A percentile compares a stretch with the other conserved stretches of the same genome.
phyloP scores from a whole-genome alignment of 2,113 vertebrate genomes.

The Sylvicapra grimmia region DNA sequence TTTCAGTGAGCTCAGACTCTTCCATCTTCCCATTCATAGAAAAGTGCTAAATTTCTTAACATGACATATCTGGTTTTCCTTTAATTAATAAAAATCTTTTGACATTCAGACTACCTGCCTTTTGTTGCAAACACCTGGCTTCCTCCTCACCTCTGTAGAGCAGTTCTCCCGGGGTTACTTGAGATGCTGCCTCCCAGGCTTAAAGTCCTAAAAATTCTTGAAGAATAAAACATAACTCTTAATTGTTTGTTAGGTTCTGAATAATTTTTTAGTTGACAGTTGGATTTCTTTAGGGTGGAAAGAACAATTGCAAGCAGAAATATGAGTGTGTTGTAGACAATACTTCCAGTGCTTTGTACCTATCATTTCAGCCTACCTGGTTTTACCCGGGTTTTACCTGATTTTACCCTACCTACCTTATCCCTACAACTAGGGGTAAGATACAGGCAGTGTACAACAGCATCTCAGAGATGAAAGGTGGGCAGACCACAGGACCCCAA shows the following conservation, averaged over 20 bases:
- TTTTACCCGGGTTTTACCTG: not conserved
- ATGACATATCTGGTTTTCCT: not conserved
- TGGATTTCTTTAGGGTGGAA: not conserved
- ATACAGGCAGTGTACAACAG: not conserved
- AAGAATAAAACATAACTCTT: not conserved
- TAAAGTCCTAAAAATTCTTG: not conserved
- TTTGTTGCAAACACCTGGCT: not conserved
- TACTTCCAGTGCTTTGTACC: fast-evolving
- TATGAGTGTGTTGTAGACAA: not conserved
- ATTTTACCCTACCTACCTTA: not conserved
- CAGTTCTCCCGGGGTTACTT: not conserved
- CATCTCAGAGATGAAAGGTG: not conserved
- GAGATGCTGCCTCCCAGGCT: not conserved
- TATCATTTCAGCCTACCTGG: not conserved
- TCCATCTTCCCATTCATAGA: not conserved
- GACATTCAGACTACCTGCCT: not conserved
- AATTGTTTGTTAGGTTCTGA: not conserved
- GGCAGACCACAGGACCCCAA: not conserved
- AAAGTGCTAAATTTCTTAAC: not conserved
- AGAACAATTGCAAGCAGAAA: not conserved
- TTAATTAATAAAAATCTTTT: not conserved
- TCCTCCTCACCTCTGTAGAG: not conserved
- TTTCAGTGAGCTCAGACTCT: not conserved
- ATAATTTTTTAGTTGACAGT: not conserved
- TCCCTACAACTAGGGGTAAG: not conserved